Conservation (phyloP, 2,113 vertebrate genomes). For the Myocastor coypus region DNA sequence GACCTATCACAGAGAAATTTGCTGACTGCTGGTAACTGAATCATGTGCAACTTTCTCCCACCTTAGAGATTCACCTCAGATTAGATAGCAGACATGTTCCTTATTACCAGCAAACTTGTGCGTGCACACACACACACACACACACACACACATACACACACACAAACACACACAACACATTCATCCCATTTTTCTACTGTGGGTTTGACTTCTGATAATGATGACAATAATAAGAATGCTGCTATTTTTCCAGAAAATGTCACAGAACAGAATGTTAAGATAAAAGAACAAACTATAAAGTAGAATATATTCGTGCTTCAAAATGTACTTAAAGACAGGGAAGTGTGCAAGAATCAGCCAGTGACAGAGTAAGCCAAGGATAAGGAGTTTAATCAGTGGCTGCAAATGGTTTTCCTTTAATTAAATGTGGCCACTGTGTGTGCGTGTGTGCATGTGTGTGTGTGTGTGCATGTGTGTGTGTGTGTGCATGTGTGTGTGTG, state of each 20-base stretch:
- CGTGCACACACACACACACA: too few species aligned
- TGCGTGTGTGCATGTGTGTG: background rate
- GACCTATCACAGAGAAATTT: background rate
- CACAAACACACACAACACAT: background rate
- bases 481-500: background rate
- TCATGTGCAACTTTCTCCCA: conserved; percentile 19
- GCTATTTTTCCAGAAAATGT: conserved; percentile 56
- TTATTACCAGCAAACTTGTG: conserved; percentile 41
- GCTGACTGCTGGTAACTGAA: background rate
- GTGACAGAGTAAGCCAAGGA: background rate
- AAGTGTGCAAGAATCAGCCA: background rate
- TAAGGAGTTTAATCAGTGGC: background rate
- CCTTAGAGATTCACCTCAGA: conserved; percentile 43
- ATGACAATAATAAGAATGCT: background rate
- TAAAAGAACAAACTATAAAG: conserved; percentile 31
- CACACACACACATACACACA: background rate
- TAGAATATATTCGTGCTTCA: background rate
- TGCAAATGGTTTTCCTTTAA: background rate
- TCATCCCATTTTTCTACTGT: background rate
- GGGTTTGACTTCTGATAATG: conserved; percentile 1
- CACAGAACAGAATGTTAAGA: conserved; percentile 50
- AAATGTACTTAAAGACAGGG: background rate
- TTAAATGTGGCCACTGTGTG: background rate
- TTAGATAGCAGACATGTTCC: background rate
- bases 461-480: background rate